These are phyloP conservation scores for Tachypleus tridentatus DNA, from an alignment of 1,140 invertebrate species.

Conservation along the genomic window DNA sequence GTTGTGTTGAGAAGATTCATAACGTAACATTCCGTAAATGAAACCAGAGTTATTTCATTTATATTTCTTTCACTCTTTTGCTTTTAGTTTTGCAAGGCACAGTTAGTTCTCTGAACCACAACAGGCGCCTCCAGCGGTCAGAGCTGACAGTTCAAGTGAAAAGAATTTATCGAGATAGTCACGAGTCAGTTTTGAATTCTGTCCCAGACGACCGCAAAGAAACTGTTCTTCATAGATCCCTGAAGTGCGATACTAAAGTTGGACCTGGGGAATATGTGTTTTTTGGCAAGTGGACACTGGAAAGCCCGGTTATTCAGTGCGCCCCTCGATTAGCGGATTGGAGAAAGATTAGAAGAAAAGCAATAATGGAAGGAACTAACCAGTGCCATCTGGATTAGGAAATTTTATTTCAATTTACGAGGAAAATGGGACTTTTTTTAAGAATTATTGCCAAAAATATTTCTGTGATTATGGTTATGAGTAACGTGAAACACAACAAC, in stretches of 20 bases:
- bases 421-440: too few species aligned
- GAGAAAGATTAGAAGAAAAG: conserved; percentile 44
- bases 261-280: conserved; percentile 64
- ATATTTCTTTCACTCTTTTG: not conserved
- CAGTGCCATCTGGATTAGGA: too few species aligned
- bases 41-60: too few species aligned
- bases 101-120: conserved; percentile 49
- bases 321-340: conserved; percentile 57
- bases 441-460: too few species aligned
- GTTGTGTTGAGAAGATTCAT: too few species aligned
- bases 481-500: too few species aligned
- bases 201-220: not conserved
- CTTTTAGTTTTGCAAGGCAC: conserved; percentile 47
- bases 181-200: not conserved
- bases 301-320: conserved; percentile 54
- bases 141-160: conserved; percentile 52
- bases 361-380: conserved; percentile 40
- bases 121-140: conserved; percentile 47
- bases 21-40: too few species aligned
- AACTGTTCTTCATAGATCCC: conserved; percentile 39
- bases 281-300: conserved; percentile 57
- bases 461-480: too few species aligned
- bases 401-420: too few species aligned
- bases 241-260: conserved; percentile 53
- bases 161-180: conserved; percentile 43